Base-by-base conservation (phyloP, 2,888 invertebrate genomes). In the Nematopogon swammerdamellus region DNA sequence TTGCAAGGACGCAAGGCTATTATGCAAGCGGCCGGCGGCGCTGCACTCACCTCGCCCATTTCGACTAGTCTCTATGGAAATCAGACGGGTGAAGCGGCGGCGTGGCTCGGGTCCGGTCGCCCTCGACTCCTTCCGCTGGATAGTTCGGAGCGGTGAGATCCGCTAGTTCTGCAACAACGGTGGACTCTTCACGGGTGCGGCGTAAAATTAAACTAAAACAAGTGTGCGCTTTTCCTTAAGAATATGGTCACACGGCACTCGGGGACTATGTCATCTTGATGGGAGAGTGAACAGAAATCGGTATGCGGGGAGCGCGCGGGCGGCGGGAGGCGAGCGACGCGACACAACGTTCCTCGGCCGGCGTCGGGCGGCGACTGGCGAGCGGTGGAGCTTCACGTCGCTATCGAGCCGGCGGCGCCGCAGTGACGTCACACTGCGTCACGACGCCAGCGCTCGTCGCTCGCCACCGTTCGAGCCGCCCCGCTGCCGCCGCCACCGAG, bases 391-490 rank as follows among this genome's bases (percentile, higher is more conserved):
- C 74, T 74, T 8, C 11, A 36, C 36, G 36, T 36, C 36, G 36
- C 80, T 83, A 82, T 81, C 77, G 82, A 84, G 82, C 81, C 84
- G 83, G 81, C 72, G 70, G 72, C 82, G 80, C 82, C 82, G 76
- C 83, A 82, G 82, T 85, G 84, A 84, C 84, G 83, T 85, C 84
- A 85, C 83, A 84, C 85, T 84, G 84, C 84, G 82, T 82, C 82
- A 79, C 81, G 72, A 73, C 72, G 74, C 70, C 72, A 72, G 72
- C 76, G 74, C 73, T 14, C 72, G 74, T 73, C 71, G 65, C 67
- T 63, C 63, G 60, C 57, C 66, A 65, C 57, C 67, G n/a, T n/a
- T 69, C 73, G 68, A 70, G 70, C 69, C 52, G 64, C 58, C 64
- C 57, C 55, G 60, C 63, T 62, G 59, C 58, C 59, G 54, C 53